Evolutionary conservation across 2,797 vertebrate species (phyloP).

Genomic region (Sebastes goodei): DNA sequence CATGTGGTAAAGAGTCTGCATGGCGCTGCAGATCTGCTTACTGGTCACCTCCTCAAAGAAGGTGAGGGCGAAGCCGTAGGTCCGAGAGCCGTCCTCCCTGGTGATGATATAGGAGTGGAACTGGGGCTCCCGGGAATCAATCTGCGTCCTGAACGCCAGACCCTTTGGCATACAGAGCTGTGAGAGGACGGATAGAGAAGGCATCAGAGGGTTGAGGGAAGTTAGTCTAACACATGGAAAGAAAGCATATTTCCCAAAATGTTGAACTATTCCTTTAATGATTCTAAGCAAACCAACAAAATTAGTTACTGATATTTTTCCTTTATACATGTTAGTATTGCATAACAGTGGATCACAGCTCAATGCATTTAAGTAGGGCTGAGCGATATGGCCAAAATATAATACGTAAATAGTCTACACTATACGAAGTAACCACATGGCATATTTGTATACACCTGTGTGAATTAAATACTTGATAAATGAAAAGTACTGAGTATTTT

Average conservation of each 20-base stretch:
- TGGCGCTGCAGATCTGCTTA: constrained; percentile 98
- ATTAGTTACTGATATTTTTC: not conserved
- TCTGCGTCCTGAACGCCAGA: constrained; percentile 88
- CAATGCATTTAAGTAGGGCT: not conserved
- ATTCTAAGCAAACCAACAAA: not conserved
- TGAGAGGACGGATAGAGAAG: not conserved
- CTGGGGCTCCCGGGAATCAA: constrained; percentile 90
- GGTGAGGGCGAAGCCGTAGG: constrained; percentile 96
- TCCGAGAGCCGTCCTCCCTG: constrained; percentile 97
- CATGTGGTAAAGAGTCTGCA: constrained; percentile 99
- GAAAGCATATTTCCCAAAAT: not conserved
- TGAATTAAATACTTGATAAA: too few species aligned
- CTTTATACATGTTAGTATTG: not conserved
- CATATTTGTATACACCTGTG: too few species aligned
- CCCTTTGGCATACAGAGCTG: constrained; percentile 84
- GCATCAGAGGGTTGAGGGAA: constrained; percentile 18
- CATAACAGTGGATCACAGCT: not conserved
- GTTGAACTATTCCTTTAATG: not conserved
- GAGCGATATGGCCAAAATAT: too few species aligned
- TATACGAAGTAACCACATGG: too few species aligned
- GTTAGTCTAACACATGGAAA: not conserved
- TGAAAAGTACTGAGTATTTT: too few species aligned
- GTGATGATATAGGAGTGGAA: constrained; percentile 99
- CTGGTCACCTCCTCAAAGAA: constrained; percentile 99
- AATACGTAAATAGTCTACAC: too few species aligned